These are phyloP conservation scores for Hypothenemus hampei DNA, from an alignment of 1,140 invertebrate species.

Conservation along the genomic window DNA sequence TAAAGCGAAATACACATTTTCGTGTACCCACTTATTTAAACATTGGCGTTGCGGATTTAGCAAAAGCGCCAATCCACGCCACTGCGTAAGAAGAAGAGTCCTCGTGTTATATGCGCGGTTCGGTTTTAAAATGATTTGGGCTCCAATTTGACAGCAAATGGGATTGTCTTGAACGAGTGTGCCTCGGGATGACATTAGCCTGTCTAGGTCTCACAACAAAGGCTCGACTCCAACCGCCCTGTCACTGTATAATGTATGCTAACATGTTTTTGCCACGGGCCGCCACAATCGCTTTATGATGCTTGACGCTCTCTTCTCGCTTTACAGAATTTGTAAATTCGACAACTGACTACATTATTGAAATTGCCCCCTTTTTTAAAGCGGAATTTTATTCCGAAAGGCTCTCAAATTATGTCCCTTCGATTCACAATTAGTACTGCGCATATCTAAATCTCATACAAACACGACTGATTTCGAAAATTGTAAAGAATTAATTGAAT, in stretches of 20 bases:
- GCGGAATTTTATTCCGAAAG: too few relatives aligned
- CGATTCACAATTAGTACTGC: too few relatives aligned
- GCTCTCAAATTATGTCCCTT: too few relatives aligned
- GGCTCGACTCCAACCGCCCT: constrained; percentile 38
- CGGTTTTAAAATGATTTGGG: constrained; percentile 42
- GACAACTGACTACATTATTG: constrained; percentile 33
- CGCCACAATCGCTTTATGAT: constrained; percentile 41
- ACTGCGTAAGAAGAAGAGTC: constrained; percentile 13
- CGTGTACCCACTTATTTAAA: too few relatives aligned
- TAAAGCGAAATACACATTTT: too few relatives aligned
- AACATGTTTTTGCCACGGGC: constrained; percentile 40
- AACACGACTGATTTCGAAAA: too few relatives aligned
- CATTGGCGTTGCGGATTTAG: too few relatives aligned
- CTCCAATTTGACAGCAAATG: constrained; percentile 43
- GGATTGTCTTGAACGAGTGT: constrained; percentile 42
- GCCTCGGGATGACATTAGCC: constrained; percentile 44
- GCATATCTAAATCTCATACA: too few relatives aligned
- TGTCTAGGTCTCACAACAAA: constrained; percentile 42
- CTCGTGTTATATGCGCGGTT: constrained; percentile 31
- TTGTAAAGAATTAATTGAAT: too few relatives aligned
- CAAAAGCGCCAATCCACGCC: too few relatives aligned
- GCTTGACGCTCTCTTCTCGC: constrained; percentile 37
- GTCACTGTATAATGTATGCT: constrained; percentile 44
- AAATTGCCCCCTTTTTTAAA: too few relatives aligned
- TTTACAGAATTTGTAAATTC: constrained; percentile 38